Evolutionary conservation across 2,888 invertebrate species (phyloP).

Genomic region (Philonicus albiceps): DNA sequence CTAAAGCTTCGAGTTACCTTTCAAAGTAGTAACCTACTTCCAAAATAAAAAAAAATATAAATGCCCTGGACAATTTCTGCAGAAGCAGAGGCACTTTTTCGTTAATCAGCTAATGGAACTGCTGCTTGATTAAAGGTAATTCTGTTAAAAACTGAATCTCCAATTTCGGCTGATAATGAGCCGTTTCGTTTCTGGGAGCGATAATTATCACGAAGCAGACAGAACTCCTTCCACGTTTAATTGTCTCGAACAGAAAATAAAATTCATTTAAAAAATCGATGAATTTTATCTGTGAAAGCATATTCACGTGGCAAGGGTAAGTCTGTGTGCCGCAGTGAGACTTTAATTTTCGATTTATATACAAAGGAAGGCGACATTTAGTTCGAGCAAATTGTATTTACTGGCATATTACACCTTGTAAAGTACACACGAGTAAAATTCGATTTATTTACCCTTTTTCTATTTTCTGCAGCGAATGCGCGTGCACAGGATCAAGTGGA

Average conservation of each 20-base stretch:
- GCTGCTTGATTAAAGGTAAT: constrained; percentile 2
- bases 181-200: not conserved
- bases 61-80: not conserved
- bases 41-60: not conserved
- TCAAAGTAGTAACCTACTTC: not conserved
- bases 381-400: not conserved
- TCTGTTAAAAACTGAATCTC: not conserved
- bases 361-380: not conserved
- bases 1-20: not conserved
- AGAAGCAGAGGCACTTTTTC: not conserved
- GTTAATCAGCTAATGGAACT: constrained; percentile 27
- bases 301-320: not conserved
- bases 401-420: not conserved
- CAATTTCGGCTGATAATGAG: not conserved
- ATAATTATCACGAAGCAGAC: not conserved
- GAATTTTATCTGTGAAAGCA: not conserved
- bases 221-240: not conserved
- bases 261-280: not conserved
- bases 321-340: not conserved
- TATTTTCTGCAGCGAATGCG: not conserved
- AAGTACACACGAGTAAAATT: not conserved
- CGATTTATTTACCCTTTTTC: not conserved
- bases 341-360: not conserved
- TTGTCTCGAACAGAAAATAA: not conserved
- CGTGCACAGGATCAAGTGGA: not conserved